Evolutionary conservation across 2,113 vertebrate genomes (phyloP).

Genomic region (Cryptotis parvus): DNA sequence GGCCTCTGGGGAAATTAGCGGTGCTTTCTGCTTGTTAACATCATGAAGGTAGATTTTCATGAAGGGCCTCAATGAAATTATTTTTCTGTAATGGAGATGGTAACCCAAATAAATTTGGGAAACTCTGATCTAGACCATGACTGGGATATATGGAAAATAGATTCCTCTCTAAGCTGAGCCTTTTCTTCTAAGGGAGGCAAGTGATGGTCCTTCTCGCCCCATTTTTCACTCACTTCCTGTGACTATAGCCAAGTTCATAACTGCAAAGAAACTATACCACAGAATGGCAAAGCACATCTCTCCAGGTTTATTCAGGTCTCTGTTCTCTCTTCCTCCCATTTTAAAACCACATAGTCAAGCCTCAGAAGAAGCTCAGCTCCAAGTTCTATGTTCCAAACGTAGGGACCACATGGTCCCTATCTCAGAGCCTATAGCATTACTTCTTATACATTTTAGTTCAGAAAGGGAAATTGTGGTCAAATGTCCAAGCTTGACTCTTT

Average conservation of each 20-base stretch:
- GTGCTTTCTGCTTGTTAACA: too few species aligned
- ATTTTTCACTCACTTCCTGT: not conserved
- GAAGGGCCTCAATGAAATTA: too few species aligned
- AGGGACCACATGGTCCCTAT: not conserved
- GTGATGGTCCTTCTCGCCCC: not conserved
- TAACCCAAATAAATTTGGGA: not conserved
- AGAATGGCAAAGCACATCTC: slow-evolving; percentile 68
- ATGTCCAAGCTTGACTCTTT: not conserved
- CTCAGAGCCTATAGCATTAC: not conserved
- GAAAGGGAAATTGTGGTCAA: not conserved
- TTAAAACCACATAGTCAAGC: not conserved
- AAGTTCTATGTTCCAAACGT: not conserved
- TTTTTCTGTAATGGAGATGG: too few species aligned
- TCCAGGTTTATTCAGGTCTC: not conserved
- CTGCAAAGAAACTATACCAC: not conserved
- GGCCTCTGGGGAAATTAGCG: too few species aligned
- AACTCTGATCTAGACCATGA: not conserved
- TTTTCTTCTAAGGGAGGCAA: not conserved
- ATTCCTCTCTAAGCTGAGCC: not conserved
- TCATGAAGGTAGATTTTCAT: too few species aligned
- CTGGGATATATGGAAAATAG: not conserved
- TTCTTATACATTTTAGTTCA: not conserved
- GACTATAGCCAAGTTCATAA: not conserved
- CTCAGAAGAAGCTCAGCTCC: not conserved
- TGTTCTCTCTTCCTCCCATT: not conserved